phyloP scores from a whole-genome alignment of 2,888 invertebrate species.

The Erebia ligea region DNA sequence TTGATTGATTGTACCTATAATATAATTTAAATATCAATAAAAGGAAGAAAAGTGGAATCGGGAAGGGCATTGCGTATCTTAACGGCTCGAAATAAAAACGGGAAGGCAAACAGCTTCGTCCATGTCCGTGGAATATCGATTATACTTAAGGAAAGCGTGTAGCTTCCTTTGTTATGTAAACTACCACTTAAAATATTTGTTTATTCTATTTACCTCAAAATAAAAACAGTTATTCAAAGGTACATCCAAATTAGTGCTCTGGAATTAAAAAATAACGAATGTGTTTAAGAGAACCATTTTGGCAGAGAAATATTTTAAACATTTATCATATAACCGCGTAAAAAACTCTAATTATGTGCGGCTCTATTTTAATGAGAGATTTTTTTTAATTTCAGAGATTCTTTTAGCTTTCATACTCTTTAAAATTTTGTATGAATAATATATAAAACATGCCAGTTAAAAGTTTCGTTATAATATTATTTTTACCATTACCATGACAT shows the following conservation, averaged over 20 bases:
- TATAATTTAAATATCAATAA: not conserved
- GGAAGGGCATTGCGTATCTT: not conserved
- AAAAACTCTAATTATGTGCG: conserved; percentile 24
- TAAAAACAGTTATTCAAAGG: too few relatives aligned
- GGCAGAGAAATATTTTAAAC: conserved; percentile 12
- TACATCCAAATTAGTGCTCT: conserved; percentile 8
- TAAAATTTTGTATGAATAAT: not conserved
- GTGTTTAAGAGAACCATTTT: conserved; percentile 21
- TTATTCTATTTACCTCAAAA: too few relatives aligned
- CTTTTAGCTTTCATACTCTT: not conserved
- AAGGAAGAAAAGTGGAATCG: not conserved
- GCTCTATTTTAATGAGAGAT: conserved; percentile 24
- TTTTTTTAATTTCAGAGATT: conserved; percentile 13
- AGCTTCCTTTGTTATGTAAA: too few relatives aligned
- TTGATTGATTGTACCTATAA: too few relatives aligned
- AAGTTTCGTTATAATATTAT: too few relatives aligned
- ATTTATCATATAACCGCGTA: conserved; percentile 24
- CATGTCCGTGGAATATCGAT: not conserved
- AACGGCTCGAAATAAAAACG: not conserved
- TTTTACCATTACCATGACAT: too few relatives aligned
- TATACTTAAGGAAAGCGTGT: too few relatives aligned
- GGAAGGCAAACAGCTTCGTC: not conserved
- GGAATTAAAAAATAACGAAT: conserved; percentile 23
- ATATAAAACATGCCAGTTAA: not conserved
- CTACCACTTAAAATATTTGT: too few relatives aligned